Evolutionary conservation across 2,113 vertebrate genomes (phyloP), one percentile per base, ranked within the genome.

Genomic region (Ceyx cyanopectus): DNA sequence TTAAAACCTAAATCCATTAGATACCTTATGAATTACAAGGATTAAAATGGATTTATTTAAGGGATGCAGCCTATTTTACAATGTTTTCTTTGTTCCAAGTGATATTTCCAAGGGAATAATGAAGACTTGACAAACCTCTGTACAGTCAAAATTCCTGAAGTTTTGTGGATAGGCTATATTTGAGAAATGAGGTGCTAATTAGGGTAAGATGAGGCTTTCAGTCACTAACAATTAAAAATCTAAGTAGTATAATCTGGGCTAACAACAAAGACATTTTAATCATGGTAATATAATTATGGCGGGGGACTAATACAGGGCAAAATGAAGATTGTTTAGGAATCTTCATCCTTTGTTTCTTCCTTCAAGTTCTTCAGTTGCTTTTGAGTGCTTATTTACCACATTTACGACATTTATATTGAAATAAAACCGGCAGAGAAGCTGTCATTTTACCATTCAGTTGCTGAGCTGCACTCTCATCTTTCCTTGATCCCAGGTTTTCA

Each of bases 201-300:
- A 80, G 17, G 24, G 4, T 73, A 81, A 85, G 6, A 85, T 37
- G 32, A 54, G 10, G 27, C 27, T 88, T 93, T 93, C 7, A 0
- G 37, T 75, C 26, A 56, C 45, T 78, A 67, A 72, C 48, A 86
- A 48, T 78, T 81, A 48, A 85, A 93, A 87, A 78, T 56, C 10
- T 12, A 76, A 57, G 43, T n/a, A 54, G 30, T 53, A 51, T 85
- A 66, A 91, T 85, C 63, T 81, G 22, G n/a, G 26, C 60, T 82
- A 40, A 78, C 65, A 95, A 74, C 48, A 93, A 93, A 93, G 77
- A 83, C 10, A 34, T 34, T 85, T 82, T 48, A 80, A 53, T 76
- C n/a, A 66, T 3, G 0, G 24, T 50, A 85, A 54, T 6, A 2
- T 74, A 77, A 81, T 94, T 75, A 77, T 45, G 9, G 23, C 82